phyloP scores from a whole-genome alignment of 2,888 invertebrate genomes.

The Germaria angustata region DNA sequence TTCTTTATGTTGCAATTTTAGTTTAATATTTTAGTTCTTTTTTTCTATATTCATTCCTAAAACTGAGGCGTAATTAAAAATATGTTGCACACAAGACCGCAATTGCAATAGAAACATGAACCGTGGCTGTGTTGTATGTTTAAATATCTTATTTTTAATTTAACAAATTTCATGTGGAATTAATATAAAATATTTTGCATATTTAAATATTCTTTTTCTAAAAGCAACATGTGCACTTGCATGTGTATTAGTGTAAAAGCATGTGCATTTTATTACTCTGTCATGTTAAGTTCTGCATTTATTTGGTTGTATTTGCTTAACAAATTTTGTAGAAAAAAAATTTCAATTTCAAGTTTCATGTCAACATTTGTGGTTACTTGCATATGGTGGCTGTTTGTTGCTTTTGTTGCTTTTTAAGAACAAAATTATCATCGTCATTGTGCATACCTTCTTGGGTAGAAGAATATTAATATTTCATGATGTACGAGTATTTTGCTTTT shows the following conservation, averaged over 20 bases:
- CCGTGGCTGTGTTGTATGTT: slow-evolving; percentile 2
- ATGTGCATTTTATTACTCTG: slow-evolving; percentile 39
- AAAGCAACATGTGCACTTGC: not conserved
- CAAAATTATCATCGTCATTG: not conserved
- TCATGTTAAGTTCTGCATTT: slow-evolving; percentile 16
- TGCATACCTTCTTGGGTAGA: slow-evolving; percentile 29
- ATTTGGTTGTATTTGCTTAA: slow-evolving; percentile 29
- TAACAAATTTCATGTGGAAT: slow-evolving; percentile 20
- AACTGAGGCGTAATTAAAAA: slow-evolving; percentile 61
- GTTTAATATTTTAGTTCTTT: slow-evolving; percentile 18
- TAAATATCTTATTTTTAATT: slow-evolving; percentile 11
- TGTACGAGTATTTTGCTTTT: not conserved
- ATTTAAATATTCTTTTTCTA: not conserved
- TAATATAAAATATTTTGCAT: slow-evolving; percentile 54
- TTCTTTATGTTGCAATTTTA: slow-evolving; percentile 25
- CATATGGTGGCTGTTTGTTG: slow-evolving; percentile 33
- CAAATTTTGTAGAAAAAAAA: slow-evolving; percentile 35
- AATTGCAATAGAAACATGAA: slow-evolving; percentile 30
- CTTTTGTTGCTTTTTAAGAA: not conserved
- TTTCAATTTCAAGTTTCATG: slow-evolving; percentile 60
- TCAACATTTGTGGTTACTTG: slow-evolving; percentile 63
- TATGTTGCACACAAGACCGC: slow-evolving; percentile 32
- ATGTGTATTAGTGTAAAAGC: not conserved
- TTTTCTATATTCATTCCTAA: slow-evolving; percentile 30
- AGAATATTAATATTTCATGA: slow-evolving; percentile 49